These are phyloP conservation scores for Dioctria linearis DNA, from an alignment of 2,888 invertebrate species.

Conservation along the genomic window DNA sequence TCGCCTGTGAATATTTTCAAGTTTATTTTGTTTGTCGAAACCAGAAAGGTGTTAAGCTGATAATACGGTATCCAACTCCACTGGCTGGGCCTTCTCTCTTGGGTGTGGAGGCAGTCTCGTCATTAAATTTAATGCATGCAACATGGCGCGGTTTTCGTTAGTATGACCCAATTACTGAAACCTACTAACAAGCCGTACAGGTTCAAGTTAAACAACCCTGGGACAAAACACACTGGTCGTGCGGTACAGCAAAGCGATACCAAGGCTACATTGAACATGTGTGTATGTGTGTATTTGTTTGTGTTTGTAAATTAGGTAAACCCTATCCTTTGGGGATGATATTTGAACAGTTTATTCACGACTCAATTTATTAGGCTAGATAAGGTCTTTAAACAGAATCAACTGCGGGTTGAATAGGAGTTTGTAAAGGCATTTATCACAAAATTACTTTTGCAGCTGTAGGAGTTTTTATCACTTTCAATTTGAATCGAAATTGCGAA, in stretches of 20 bases:
- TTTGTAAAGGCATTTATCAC: constrained; percentile 13
- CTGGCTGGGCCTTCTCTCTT: constrained; percentile 24
- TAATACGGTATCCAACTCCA: constrained; percentile 11
- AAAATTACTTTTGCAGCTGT: constrained; percentile 34
- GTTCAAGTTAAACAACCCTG: not conserved
- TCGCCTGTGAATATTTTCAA: constrained; percentile 7
- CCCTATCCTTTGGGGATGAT: constrained; percentile 44
- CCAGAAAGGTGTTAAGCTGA: constrained; percentile 46
- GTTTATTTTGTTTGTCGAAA: constrained; percentile 40
- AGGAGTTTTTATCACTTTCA: constrained; percentile 29
- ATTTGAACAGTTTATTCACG: constrained; percentile 46
- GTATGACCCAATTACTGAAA: constrained; percentile 49
- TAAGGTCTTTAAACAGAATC: constrained; percentile 5
- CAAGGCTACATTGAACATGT: not conserved
- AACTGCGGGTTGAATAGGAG: not conserved
- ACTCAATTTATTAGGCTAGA: constrained; percentile 48
- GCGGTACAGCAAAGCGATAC: not conserved
- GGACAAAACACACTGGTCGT: not conserved
- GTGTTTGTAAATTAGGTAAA: constrained; percentile 49
- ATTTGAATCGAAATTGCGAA: constrained; percentile 39
- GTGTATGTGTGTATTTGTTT: not conserved
- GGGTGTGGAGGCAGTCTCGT: constrained; percentile 44
- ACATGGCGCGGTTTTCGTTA: constrained; percentile 49
- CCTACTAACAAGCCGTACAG: constrained; percentile 3
- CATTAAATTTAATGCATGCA: constrained; percentile 52